Conservation (phyloP, 2,113 vertebrate genomes). For the Labeo catla region DNA sequence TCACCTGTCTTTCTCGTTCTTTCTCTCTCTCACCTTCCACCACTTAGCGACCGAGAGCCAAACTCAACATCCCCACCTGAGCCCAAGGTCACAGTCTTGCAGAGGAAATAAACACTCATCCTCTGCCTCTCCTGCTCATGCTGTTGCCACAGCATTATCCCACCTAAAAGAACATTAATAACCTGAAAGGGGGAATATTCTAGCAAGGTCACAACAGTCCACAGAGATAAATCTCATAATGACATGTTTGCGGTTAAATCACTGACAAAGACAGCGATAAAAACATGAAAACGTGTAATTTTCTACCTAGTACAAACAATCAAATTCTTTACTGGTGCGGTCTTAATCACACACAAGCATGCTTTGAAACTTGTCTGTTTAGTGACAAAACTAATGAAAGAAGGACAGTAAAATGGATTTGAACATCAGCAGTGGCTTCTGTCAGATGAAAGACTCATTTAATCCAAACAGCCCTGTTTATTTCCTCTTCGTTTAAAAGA, state of each 20-base stretch:
- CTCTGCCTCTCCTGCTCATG: not conserved
- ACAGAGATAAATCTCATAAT: slow-evolving; percentile 7
- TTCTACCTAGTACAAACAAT: not conserved
- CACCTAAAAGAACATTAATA: slow-evolving; percentile 22
- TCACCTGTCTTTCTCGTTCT: not conserved
- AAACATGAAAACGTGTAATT: not conserved
- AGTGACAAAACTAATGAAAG: slow-evolving; percentile 2
- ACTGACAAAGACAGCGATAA: not conserved
- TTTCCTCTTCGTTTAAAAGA: slow-evolving; percentile 3
- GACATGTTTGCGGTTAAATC: not conserved
- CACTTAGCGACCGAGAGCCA: slow-evolving; percentile 18
- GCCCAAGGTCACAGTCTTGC: slow-evolving; percentile 49
- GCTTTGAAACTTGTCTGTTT: not conserved
- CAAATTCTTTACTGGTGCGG: not conserved
- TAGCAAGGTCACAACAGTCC: slow-evolving; percentile 2
- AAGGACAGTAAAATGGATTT: not conserved
- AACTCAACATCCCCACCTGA: slow-evolving; percentile 38
- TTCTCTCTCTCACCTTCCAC: slow-evolving; percentile 16
- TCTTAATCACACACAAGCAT: not conserved
- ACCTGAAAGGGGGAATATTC: not conserved
- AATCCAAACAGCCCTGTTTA: not conserved
- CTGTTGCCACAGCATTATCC: slow-evolving; percentile 4
- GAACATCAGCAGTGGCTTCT: not conserved
- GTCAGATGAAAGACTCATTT: slow-evolving; percentile 12
- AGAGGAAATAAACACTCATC: not conserved